Percentiles rank a stretch among this genome's conserved stretches.
These are phyloP conservation scores for Andrena flavipes DNA, from an alignment of 2,888 invertebrate species.

Conservation along the genomic window DNA sequence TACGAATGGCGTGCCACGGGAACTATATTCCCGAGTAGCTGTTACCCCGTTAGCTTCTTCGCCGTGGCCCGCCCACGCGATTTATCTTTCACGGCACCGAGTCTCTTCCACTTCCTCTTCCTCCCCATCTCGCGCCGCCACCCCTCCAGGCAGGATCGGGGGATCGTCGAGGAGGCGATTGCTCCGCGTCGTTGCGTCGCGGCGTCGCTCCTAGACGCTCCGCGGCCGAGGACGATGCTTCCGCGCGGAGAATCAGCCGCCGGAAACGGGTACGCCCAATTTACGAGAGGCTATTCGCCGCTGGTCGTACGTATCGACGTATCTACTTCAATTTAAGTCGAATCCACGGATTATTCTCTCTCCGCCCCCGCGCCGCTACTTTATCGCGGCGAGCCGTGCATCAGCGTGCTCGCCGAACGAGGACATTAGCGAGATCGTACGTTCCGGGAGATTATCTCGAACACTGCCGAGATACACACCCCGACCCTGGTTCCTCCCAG, in stretches of 20 bases:
- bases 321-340: conserved; percentile 48
- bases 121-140: not conserved
- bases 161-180: conserved; percentile 14
- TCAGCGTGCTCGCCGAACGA: conserved; percentile 33
- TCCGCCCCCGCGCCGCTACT: not conserved
- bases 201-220: not conserved
- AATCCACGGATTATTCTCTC: conserved; percentile 38
- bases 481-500: conserved; percentile 2
- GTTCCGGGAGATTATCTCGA: conserved; percentile 54
- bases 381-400: conserved; percentile 26
- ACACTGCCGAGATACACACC: conserved; percentile 3
- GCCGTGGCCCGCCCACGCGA: conserved; percentile 71
- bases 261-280: conserved; percentile 56
- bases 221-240: conserved; percentile 1
- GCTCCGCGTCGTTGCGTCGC: conserved; percentile 26
- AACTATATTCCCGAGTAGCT: conserved; percentile 77
- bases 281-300: conserved; percentile 53
- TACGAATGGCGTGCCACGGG: conserved; percentile 76
- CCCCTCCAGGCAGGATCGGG: not conserved
- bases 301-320: conserved; percentile 42
- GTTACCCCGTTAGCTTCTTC: conserved; percentile 77
- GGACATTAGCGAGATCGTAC: conserved; percentile 51
- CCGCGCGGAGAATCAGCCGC: conserved; percentile 22
- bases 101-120: conserved; percentile 23
- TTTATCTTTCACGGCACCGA: conserved; percentile 72